Conservation (phyloP, 2,888 invertebrate species). For the Chrysomela aeneicollis region DNA sequence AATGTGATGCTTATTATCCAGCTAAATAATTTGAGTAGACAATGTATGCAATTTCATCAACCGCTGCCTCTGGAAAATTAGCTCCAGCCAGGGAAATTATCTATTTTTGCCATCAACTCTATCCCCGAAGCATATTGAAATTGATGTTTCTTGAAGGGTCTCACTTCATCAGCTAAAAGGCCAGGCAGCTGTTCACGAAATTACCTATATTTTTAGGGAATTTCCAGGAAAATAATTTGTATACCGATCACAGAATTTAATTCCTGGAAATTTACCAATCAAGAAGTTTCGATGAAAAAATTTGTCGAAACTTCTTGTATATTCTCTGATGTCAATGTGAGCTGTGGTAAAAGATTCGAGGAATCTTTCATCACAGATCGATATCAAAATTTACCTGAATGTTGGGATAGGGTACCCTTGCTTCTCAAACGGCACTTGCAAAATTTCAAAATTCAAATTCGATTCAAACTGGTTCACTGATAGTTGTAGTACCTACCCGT, state of each 20-base stretch:
- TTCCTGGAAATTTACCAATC: not conserved
- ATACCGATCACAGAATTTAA: not conserved
- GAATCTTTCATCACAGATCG: constrained; percentile 46
- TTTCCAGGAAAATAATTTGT: constrained; percentile 25
- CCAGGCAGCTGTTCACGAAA: constrained; percentile 17
- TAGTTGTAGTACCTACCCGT: constrained; percentile 51
- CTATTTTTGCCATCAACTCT: not conserved
- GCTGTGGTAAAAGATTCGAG: constrained; percentile 46
- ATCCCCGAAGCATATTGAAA: not conserved
- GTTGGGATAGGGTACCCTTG: constrained; percentile 98
- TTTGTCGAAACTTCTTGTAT: not conserved
- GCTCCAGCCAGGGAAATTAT: not conserved
- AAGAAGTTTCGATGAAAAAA: too few species aligned
- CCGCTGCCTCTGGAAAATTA: not conserved
- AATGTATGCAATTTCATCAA: not conserved
- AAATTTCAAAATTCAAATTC: constrained; percentile 46
- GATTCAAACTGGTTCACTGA: not conserved
- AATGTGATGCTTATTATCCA: too few species aligned
- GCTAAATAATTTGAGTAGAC: not conserved
- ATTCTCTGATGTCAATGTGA: constrained; percentile 10
- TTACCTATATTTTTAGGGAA: not conserved
- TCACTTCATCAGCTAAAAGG: constrained; percentile 1
- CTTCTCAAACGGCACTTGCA: constrained; percentile 61
- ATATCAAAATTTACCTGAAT: constrained; percentile 80
- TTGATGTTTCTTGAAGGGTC: not conserved